Base-by-base conservation (phyloP, 2,113 vertebrate species). In the Clarias macrocephalus region DNA sequence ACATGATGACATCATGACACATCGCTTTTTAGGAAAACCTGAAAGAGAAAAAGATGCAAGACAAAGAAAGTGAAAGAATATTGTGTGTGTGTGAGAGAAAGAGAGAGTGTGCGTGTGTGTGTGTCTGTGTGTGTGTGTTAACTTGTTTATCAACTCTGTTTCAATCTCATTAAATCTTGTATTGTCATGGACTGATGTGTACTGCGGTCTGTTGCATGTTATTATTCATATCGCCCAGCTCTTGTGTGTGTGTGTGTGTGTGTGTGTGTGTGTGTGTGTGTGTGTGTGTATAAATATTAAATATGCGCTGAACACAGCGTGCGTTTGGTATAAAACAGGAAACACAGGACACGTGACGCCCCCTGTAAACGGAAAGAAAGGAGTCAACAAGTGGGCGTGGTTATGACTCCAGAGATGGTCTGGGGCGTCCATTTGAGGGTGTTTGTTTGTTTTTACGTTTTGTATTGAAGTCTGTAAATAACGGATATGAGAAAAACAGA, bases 381-480 rank as follows among this genome's bases (percentile, higher is more conserved):
- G 52, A 30, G 76, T 30, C 54, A 30, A 2, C 0, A 5, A 19
- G n/a, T 57, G 76, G 76, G n/a, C 16, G 3, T 6, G n/a, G 76
- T 48, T 48, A 18, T 10, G 48, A 37, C 66, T 19, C 13, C 52
- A n/a, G 3, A 5, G 23, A 13, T 21, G 5, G 11, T 10, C 23
- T 21, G 13, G 3, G 16, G 3, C 9, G n/a, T 65, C 63, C 0
- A n/a, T n/a, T 25, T 11, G 62, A 63, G 60, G 48, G 48, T 0
- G 57, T 13, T 59, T 59, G 7, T 57, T 13, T 30, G 30, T 70
- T n/a, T 63, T 82, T 37, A n/a, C 48, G 80, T 33, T 83, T 91
- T 88, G 80, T 84, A 72, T 18, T 79, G 85, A 80, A 57, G 7
- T 48, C 52, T 81, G 82, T 82, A 68, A 9, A 73, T 57, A 90